Percentiles rank a stretch among this genome's conserved stretches.
Conservation (phyloP, 2,888 invertebrate genomes). For the Trichogramma evanescens region DNA sequence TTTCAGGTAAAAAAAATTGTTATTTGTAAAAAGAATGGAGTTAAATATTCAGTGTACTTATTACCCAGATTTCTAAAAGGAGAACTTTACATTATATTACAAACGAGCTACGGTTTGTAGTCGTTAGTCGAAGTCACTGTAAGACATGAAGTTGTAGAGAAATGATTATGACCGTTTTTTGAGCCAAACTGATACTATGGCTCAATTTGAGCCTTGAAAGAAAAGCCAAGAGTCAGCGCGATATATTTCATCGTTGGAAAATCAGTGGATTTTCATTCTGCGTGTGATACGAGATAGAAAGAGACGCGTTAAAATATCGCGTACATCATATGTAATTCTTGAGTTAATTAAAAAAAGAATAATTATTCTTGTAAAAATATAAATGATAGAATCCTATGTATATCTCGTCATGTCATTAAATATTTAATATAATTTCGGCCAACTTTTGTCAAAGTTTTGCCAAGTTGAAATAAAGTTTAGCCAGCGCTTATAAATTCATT, state of each 20-base stretch:
- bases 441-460: too few species aligned
- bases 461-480: too few species aligned
- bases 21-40: too few species aligned
- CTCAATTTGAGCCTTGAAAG: constrained; percentile 16
- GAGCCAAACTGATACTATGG: background rate
- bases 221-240: constrained; percentile 19
- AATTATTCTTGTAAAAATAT: background rate
- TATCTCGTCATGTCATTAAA: too few species aligned
- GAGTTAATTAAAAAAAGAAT: constrained; percentile 13
- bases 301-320: background rate
- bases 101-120: constrained; percentile 3
- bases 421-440: too few species aligned
- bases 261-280: constrained; percentile 14
- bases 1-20: too few species aligned
- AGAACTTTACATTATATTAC: constrained; percentile 3
- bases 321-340: constrained; percentile 3
- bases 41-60: too few species aligned
- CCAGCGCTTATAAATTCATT: too few species aligned
- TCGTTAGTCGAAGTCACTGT: constrained; percentile 14
- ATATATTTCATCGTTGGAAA: constrained; percentile 12
- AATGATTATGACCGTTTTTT: constrained; percentile 21
- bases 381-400: too few species aligned
- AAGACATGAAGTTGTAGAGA: constrained; percentile 4
- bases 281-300: constrained; percentile 5
- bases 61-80: background rate